Percentiles rank a stretch among this genome's conserved stretches.
Conservation (phyloP, 2,888 invertebrate species). For the Drosophila subsilvestris region DNA sequence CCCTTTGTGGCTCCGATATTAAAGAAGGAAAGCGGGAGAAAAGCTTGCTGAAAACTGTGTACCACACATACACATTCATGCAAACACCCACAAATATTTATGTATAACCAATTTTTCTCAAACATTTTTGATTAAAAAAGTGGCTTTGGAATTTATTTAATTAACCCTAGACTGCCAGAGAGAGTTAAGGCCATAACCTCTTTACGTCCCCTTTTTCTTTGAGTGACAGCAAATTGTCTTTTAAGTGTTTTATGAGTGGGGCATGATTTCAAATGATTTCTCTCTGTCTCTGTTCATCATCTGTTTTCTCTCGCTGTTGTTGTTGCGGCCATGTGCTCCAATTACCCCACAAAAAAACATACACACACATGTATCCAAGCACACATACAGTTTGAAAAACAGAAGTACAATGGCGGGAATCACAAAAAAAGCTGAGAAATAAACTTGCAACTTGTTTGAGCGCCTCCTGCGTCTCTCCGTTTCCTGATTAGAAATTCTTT, state of each 20-base stretch:
- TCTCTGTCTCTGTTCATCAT: conserved; percentile 30
- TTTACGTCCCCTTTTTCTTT: conserved; percentile 9
- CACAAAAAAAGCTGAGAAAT: conserved; percentile 27
- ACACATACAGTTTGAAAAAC: conserved; percentile 24
- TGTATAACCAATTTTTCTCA: conserved; percentile 61
- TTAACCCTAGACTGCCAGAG: conserved; percentile 63
- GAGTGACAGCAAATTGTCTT: conserved; percentile 61
- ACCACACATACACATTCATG: conserved; percentile 32
- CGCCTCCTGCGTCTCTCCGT: conserved; percentile 9
- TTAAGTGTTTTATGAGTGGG: conserved; percentile 76
- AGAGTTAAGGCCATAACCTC: conserved; percentile 41
- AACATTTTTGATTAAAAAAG: conserved; percentile 39
- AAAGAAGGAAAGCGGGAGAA: conserved; percentile 24
- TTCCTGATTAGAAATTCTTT: conserved; percentile 66
- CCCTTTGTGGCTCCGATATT: conserved; percentile 29
- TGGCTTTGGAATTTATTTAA: conserved; percentile 66
- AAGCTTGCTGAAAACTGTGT: conserved; percentile 46
- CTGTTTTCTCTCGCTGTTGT: conserved; percentile 20
- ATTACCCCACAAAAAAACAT: conserved; percentile 47
- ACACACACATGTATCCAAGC: conserved; percentile 11
- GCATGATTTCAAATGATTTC: conserved; percentile 57
- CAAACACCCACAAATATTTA: conserved; percentile 51
- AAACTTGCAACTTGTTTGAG: conserved; percentile 72
- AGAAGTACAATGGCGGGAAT: conserved; percentile 28
- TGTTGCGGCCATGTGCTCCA: conserved; percentile 58